phyloP scores from a whole-genome alignment of 2,888 invertebrate species.

The Agrilus cyanescens region DNA sequence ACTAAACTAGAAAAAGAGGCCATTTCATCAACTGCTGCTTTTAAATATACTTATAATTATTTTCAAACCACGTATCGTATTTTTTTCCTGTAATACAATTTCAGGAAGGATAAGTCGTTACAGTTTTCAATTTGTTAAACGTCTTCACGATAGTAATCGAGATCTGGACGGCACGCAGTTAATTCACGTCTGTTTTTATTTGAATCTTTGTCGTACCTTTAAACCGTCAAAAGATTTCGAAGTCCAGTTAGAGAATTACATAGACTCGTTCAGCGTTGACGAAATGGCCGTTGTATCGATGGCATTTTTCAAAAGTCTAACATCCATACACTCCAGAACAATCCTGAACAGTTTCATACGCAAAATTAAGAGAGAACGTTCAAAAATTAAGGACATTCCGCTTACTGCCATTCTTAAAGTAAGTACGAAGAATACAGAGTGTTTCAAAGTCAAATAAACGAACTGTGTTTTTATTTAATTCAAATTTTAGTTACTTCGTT shows the following conservation, averaged over 20 bases:
- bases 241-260: constrained; percentile 38
- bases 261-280: constrained; percentile 45
- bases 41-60: too few species aligned
- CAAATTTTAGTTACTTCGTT: constrained; percentile 39
- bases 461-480: background rate
- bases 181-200: constrained; percentile 54
- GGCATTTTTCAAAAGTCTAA: constrained; percentile 67
- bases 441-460: background rate
- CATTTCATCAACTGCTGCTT: too few species aligned
- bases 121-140: constrained; percentile 40
- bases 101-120: constrained; percentile 44
- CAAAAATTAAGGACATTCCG: constrained; percentile 49
- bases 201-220: constrained; percentile 47
- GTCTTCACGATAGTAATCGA: constrained; percentile 43
- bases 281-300: constrained; percentile 58
- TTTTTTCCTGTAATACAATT: constrained; percentile 6
- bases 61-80: too few species aligned
- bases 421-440: constrained; percentile 5
- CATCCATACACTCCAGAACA: constrained; percentile 43
- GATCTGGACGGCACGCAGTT: constrained; percentile 48
- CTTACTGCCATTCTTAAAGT: constrained; percentile 54
- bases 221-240: constrained; percentile 55
- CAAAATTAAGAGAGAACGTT: constrained; percentile 39
- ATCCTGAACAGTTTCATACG: constrained; percentile 32
- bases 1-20: too few species aligned